Percentiles rank a stretch among this genome's conserved stretches.
These are phyloP conservation scores for Xanthorhoe spadicearia DNA, from an alignment of 2,888 invertebrate genomes.

Conservation along the genomic window DNA sequence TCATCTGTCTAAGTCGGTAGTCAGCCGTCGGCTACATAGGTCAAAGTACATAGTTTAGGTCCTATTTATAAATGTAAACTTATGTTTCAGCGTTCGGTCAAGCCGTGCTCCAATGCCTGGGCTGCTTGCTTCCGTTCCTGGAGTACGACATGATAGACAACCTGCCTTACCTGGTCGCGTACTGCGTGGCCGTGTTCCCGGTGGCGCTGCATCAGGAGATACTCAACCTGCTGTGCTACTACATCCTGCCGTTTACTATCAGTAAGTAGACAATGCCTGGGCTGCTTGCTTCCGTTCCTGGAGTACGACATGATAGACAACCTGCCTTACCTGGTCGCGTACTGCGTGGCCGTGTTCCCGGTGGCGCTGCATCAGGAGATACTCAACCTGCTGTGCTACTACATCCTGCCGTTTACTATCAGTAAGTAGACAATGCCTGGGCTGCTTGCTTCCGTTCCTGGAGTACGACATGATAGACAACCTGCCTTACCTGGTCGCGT, in stretches of 20 bases:
- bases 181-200: conserved; percentile 96
- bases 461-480: conserved; percentile 98
- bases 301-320: conserved; percentile 98
- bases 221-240: conserved; percentile 96
- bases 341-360: conserved; percentile 96
- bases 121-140: conserved; percentile 97
- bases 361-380: conserved; percentile 96
- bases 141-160: conserved; percentile 98
- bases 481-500: conserved; percentile 96
- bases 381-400: conserved; percentile 96
- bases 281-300: conserved; percentile 97
- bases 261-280: conserved; percentile 96
- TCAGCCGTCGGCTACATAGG: no score
- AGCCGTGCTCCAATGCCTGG: conserved; percentile 96
- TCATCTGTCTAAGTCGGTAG: no score
- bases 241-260: conserved; percentile 97
- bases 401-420: conserved; percentile 97
- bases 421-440: conserved; percentile 96
- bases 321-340: conserved; percentile 96
- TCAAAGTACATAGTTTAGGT: no score
- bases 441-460: conserved; percentile 97
- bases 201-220: conserved; percentile 96
- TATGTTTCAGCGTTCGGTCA: conserved; percentile 93
- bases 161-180: conserved; percentile 96
- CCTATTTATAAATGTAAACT: neutral